These are phyloP conservation scores for Pelusios castaneus DNA, from an alignment of 2,113 vertebrate genomes.

Conservation along the genomic window DNA sequence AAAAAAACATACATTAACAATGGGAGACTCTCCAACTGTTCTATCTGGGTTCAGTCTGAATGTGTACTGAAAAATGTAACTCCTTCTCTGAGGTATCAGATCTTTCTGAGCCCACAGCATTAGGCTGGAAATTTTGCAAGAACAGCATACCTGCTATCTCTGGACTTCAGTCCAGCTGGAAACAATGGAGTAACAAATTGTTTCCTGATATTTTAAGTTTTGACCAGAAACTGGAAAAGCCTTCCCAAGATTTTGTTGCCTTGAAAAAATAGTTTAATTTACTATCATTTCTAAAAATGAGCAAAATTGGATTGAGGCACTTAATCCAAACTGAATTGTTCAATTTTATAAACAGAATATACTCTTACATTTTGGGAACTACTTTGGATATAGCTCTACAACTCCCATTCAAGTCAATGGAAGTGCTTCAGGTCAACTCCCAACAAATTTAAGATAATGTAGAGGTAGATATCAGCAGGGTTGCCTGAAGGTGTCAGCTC, in stretches of 20 bases:
- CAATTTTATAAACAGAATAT: not conserved
- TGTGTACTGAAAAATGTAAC: not conserved
- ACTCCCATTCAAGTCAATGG: not conserved
- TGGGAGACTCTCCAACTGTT: not conserved
- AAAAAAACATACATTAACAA: not conserved
- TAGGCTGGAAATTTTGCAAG: not conserved
- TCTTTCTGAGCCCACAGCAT: not conserved
- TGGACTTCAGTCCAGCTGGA: not conserved
- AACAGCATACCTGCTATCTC: not conserved
- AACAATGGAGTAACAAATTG: not conserved
- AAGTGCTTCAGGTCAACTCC: not conserved
- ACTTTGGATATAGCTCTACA: not conserved
- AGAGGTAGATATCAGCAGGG: not conserved
- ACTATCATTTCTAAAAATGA: not conserved
- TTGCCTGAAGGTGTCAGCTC: not conserved
- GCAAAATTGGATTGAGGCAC: not conserved
- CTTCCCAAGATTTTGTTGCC: not conserved
- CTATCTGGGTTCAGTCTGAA: not conserved
- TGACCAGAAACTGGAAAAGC: not conserved
- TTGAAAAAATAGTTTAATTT: not conserved
- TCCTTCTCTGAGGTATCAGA: not conserved
- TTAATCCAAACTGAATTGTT: not conserved
- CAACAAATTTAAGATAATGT: not conserved
- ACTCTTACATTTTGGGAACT: not conserved
- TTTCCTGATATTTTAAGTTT: not conserved